phyloP scores from a whole-genome alignment of 2,797 vertebrate genomes.

The Pipistrellus kuhlii region DNA sequence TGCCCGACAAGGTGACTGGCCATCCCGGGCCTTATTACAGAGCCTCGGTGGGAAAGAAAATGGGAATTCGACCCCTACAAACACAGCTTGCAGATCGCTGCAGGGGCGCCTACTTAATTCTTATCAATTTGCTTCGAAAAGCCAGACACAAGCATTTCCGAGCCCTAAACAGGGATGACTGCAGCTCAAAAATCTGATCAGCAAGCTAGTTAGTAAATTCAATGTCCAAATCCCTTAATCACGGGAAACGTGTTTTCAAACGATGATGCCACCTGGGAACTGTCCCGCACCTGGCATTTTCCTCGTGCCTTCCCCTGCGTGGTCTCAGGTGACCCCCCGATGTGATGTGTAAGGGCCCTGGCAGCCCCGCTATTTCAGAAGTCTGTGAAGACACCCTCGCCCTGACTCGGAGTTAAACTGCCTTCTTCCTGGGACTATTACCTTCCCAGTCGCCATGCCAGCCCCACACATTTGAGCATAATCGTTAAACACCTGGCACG shows the following conservation, averaged over 20 bases:
- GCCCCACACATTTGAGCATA: constrained; percentile 44
- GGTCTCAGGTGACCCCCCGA: not conserved
- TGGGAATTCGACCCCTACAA: not conserved
- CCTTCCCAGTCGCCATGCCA: not conserved
- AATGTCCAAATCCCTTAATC: constrained; percentile 26
- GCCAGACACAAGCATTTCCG: not conserved
- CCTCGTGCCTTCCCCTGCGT: not conserved
- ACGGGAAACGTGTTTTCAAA: not conserved
- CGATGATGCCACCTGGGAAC: not conserved
- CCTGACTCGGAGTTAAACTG: not conserved
- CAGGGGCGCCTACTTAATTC: not conserved
- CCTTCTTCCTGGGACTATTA: constrained; percentile 16
- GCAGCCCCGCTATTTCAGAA: not conserved
- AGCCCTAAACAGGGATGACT: not conserved
- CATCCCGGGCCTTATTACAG: not conserved
- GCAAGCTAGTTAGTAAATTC: not conserved
- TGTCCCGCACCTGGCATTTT: not conserved
- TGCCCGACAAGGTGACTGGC: not conserved
- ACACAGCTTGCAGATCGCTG: not conserved
- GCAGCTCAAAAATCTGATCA: constrained; percentile 46
- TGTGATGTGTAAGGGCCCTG: not conserved
- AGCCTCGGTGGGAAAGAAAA: not conserved
- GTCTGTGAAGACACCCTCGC: not conserved
- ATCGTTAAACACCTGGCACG: constrained; percentile 73
- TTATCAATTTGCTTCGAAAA: constrained; percentile 53